Evolutionary conservation across 2,888 invertebrate genomes (phyloP).

Genomic region (Terebella lapidaria): DNA sequence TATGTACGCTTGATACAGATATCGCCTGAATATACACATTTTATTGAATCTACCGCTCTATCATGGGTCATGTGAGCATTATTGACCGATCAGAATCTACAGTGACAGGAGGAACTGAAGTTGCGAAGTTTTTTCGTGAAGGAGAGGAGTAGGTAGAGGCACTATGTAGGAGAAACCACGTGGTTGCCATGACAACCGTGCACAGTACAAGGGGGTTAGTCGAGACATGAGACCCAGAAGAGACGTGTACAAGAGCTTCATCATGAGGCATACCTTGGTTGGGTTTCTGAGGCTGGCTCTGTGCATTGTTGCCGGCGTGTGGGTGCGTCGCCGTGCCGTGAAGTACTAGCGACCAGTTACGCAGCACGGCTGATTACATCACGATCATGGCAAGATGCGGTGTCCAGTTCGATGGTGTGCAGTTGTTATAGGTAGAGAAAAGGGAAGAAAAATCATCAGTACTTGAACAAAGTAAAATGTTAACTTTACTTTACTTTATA

Average conservation of each 20-base stretch:
- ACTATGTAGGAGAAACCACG: not conserved
- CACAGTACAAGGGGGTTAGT: not conserved
- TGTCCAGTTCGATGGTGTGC: no score
- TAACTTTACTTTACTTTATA: no score
- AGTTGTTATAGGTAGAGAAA: no score
- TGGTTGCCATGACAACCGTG: not conserved
- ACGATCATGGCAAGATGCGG: conserved; percentile 6
- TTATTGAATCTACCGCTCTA: no score
- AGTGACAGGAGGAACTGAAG: no score
- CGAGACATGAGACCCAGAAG: not conserved
- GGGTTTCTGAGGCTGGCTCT: not conserved
- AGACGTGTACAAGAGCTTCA: not conserved
- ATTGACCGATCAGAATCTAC: no score
- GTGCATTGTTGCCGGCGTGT: not conserved
- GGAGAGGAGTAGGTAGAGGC: not conserved
- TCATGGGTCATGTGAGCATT: not conserved
- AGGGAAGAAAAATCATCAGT: no score
- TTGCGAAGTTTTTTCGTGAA: no score
- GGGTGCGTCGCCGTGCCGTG: conserved; percentile 70
- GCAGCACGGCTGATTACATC: conserved; percentile 59
- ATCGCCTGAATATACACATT: no score
- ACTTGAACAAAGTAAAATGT: no score
- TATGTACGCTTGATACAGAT: no score
- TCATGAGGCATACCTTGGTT: not conserved
- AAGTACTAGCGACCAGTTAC: conserved; percentile 88